Evolutionary conservation across 2,113 vertebrate genomes (phyloP).

Genomic region (Phrynosoma blainvillii): DNA sequence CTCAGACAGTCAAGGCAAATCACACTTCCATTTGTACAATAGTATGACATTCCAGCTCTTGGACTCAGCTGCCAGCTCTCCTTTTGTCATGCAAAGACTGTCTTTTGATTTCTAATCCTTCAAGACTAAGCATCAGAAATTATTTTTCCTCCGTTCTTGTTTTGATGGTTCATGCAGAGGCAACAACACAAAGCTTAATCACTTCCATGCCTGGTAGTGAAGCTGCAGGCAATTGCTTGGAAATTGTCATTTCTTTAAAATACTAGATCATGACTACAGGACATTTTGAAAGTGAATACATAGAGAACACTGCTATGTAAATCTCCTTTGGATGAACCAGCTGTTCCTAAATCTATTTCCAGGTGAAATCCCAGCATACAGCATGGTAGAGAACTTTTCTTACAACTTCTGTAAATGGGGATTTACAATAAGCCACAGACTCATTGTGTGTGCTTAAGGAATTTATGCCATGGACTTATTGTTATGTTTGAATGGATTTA

Average conservation of each 20-base stretch:
- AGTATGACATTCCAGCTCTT: neutral
- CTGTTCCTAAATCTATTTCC: neutral
- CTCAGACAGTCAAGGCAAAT: slow-evolving; percentile 5
- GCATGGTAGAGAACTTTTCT: neutral
- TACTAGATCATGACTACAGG: neutral
- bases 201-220: neutral
- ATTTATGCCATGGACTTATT: neutral
- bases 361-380: neutral
- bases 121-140: neutral
- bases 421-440: neutral
- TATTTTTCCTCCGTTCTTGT: slow-evolving; percentile 15
- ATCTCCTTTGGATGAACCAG: neutral
- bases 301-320: neutral
- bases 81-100: slow-evolving; percentile 21
- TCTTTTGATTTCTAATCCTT: slow-evolving; percentile 26
- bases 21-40: neutral
- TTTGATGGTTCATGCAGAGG: neutral
- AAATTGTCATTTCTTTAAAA: slow-evolving; percentile 8
- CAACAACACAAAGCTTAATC: slow-evolving; percentile 4
- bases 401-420: neutral
- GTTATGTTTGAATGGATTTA: slow-evolving; percentile 5
- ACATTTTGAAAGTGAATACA: neutral
- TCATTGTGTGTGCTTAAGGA: neutral
- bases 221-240: neutral
- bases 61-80: neutral